Evolutionary conservation across 1,140 invertebrate genomes (phyloP).

Genomic region (Parasteatoda tepidariorum): DNA sequence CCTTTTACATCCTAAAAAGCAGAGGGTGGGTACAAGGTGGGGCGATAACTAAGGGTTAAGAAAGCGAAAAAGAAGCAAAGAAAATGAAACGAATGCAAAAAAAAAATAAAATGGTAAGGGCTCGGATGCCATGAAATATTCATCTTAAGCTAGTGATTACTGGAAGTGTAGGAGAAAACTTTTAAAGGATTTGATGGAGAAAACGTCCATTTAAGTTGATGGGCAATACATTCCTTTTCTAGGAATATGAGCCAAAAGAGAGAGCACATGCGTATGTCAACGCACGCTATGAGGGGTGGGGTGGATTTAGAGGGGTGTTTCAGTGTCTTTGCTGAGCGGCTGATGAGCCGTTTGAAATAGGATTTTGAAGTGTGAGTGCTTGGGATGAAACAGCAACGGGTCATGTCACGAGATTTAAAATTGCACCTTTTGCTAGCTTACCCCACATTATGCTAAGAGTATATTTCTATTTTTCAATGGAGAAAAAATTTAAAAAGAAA

Average conservation of each 20-base stretch:
- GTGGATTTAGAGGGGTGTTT: too few species aligned
- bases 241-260: slow-evolving; percentile 22
- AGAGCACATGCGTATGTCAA: slow-evolving; percentile 31
- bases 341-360: slow-evolving; percentile 28
- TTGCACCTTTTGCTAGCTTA: too few species aligned
- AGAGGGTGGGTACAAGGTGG: neutral
- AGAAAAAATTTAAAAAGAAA: too few species aligned
- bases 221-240: slow-evolving; percentile 45
- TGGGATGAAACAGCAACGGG: neutral
- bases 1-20: neutral
- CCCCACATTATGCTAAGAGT: too few species aligned
- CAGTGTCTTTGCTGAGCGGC: too few species aligned
- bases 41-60: slow-evolving; percentile 25
- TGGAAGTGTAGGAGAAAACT: slow-evolving; percentile 30
- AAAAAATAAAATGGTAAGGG: neutral
- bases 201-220: slow-evolving; percentile 53
- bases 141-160: slow-evolving; percentile 49
- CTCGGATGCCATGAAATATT: slow-evolving; percentile 50
- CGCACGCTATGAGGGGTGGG: slow-evolving; percentile 1
- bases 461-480: too few species aligned
- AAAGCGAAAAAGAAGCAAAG: slow-evolving; percentile 18
- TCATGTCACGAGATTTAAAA: slow-evolving; percentile 17
- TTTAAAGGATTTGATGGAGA: slow-evolving; percentile 41
- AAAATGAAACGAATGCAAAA: neutral
- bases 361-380: neutral